Evolutionary conservation across 2,113 vertebrate species (phyloP).

Genomic region (Salvelinus namaycush): DNA sequence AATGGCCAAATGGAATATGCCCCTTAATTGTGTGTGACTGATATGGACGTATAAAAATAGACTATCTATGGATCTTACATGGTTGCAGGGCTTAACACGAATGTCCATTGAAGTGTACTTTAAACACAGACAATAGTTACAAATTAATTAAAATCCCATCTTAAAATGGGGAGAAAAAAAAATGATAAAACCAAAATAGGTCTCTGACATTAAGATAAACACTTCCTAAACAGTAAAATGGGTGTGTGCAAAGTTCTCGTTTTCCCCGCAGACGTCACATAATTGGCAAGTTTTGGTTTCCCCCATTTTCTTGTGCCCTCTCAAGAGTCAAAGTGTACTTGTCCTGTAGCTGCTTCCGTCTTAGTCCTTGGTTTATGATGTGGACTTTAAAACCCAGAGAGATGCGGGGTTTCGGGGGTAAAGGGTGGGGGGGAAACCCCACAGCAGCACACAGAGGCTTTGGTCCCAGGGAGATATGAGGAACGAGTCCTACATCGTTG

Average conservation of each 20-base stretch:
- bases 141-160: background rate
- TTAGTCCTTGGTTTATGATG: constrained; percentile 36
- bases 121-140: background rate
- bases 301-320: constrained; percentile 14
- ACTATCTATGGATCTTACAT: constrained; percentile 29
- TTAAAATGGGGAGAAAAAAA: background rate
- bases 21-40: constrained; percentile 47
- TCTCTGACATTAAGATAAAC: background rate
- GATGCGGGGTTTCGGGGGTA: constrained; percentile 43
- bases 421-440: constrained; percentile 58
- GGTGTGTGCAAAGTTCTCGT: background rate
- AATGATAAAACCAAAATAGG: background rate
- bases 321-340: constrained; percentile 15
- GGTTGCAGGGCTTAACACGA: constrained; percentile 11
- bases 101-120: constrained; percentile 9
- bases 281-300: background rate
- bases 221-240: background rate
- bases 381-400: constrained; percentile 21
- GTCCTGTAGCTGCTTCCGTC: constrained; percentile 22
- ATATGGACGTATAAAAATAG: constrained; percentile 40
- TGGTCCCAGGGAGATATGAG: constrained; percentile 72
- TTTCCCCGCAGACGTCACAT: background rate
- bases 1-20: constrained; percentile 73
- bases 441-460: constrained; percentile 79
- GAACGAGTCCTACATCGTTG: constrained; percentile 80